Conservation (phyloP, 2,797 vertebrate genomes). For the Sebastes taczanowskii region DNA sequence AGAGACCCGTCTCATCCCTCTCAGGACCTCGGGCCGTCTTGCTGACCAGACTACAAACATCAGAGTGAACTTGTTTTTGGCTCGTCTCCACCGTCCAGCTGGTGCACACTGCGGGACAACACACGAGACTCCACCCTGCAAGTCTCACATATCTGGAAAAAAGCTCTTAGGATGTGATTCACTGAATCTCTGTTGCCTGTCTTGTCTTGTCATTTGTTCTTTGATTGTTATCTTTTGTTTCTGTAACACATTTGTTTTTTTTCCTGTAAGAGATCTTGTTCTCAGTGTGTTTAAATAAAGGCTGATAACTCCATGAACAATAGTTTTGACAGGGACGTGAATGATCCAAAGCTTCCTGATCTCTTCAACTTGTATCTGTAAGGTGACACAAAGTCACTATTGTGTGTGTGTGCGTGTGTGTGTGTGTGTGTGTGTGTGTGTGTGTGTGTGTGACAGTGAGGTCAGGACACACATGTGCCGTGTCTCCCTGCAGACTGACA, state of each 20-base stretch:
- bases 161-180: constrained; percentile 9
- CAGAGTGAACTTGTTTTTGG: constrained; percentile 17
- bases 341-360: neutral
- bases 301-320: neutral
- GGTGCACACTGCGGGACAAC: neutral
- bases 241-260: neutral
- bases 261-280: neutral
- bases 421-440: neutral
- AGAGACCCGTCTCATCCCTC: neutral
- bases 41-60: neutral
- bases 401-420: neutral
- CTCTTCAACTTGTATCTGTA: neutral
- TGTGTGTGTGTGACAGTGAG: neutral
- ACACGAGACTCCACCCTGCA: constrained; percentile 25
- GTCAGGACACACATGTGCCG: constrained; percentile 35
- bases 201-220: neutral
- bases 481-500: constrained; percentile 38
- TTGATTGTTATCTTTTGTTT: neutral
- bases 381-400: neutral
- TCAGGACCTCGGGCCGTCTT: neutral
- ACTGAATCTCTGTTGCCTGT: neutral
- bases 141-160: neutral
- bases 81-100: constrained; percentile 25
- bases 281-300: neutral
- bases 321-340: neutral